Conservation (phyloP, 2,797 vertebrate species). For the Mycteria americana region DNA sequence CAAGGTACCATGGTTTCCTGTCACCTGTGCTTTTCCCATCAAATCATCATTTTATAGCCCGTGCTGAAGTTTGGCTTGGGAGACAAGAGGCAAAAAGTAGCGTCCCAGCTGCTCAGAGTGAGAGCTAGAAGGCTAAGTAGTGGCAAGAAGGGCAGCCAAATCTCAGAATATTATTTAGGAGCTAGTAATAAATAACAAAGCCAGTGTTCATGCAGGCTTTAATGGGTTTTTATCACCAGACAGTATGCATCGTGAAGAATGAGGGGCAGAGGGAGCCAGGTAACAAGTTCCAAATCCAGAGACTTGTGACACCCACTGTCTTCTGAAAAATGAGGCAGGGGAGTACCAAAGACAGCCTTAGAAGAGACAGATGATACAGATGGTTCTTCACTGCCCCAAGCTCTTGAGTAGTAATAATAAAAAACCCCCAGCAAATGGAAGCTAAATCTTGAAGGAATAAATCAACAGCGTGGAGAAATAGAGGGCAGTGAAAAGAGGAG, state of each 20-base stretch:
- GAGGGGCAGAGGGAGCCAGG: not conserved
- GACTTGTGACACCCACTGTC: not conserved
- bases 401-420: not conserved
- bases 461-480: not conserved
- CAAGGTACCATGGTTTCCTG: not conserved
- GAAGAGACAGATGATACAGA: not conserved
- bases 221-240: not conserved
- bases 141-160: slow-evolving; percentile 9
- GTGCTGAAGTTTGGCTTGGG: not conserved
- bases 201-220: not conserved
- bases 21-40: not conserved
- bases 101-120: not conserved
- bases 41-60: not conserved
- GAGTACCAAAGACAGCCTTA: not conserved
- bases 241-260: not conserved
- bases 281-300: not conserved
- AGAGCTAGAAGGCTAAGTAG: not conserved
- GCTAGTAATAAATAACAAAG: slow-evolving; percentile 22
- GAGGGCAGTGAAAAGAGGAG: not conserved
- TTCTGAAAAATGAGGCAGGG: not conserved
- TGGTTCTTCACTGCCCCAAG: not conserved
- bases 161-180: not conserved
- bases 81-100: not conserved
- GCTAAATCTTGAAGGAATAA: not conserved
- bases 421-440: not conserved